Evolutionary conservation across 2,113 vertebrate species (phyloP).

Genomic region (Pungitius pungitius): DNA sequence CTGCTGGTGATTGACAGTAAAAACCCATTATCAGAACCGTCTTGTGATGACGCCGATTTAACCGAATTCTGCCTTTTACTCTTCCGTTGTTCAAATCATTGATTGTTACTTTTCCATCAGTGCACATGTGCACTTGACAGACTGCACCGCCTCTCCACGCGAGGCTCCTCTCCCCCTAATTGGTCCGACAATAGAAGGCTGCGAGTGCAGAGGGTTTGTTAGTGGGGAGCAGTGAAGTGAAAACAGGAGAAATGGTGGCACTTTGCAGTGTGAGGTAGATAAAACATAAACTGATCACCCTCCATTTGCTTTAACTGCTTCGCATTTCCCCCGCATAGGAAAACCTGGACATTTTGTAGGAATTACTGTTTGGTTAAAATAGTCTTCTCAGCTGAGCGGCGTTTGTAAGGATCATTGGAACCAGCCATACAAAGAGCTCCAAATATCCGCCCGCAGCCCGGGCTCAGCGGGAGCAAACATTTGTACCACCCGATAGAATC

Average conservation of each 20-base stretch:
- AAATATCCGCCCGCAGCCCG: constrained; percentile 2
- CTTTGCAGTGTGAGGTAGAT: constrained; percentile 41
- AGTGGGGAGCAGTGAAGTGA: constrained; percentile 64
- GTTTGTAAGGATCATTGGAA: constrained; percentile 34
- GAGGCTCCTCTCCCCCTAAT: constrained; percentile 61
- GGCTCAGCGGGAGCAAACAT: constrained; percentile 11
- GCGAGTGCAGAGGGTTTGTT: constrained; percentile 61
- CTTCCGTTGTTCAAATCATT: constrained; percentile 48
- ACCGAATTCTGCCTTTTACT: constrained; percentile 14
- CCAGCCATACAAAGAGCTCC: constrained; percentile 16
- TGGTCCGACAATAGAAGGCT: constrained; percentile 56
- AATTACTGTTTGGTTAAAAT: constrained; percentile 34
- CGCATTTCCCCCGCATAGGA: constrained; percentile 24
- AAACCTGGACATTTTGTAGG: constrained; percentile 18
- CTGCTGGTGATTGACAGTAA: constrained; percentile 9
- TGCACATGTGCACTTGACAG: constrained; percentile 29
- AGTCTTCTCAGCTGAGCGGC: background rate
- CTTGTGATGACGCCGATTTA: background rate
- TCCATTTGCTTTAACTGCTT: constrained; percentile 52
- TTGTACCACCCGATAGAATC: background rate
- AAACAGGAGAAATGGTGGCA: constrained; percentile 64
- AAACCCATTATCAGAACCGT: background rate
- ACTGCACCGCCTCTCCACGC: too few species aligned
- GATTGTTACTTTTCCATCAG: constrained; percentile 42
- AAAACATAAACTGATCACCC: constrained; percentile 51